Evolutionary conservation across 1,140 invertebrate genomes (phyloP), one percentile per base, ranked within the genome.

Genomic region (Drosophila pectinifera): DNA sequence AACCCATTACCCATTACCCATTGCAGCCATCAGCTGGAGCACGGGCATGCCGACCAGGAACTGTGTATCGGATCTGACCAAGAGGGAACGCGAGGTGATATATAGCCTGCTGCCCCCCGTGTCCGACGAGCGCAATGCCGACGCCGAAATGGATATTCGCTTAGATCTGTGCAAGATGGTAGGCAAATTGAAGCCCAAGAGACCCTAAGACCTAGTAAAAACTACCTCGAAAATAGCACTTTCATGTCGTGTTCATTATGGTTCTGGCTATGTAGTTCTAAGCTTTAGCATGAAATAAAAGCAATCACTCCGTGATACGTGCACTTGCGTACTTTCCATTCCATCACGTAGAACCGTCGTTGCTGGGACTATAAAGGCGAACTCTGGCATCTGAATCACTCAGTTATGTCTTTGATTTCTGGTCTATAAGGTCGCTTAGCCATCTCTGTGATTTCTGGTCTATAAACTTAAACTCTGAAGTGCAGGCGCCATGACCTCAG

Each of bases 141-240:
- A 88, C 26, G 84, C 84, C 4, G 84, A 88, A 62, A 0, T 58
- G 54, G 84, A 89, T 41, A 65, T n/a, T 65, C 84, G 72, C 38
- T 78, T 55, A 20, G 58, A 76, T 2, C 6, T 54, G 31, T 68
- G 36, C 41, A 59, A 67, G n/a, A n/a, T n/a, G n/a, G n/a, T n/a
- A n/a, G n/a, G n/a, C n/a, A n/a, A n/a, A n/a, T n/a, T n/a, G n/a
- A n/a, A n/a, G n/a, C n/a, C n/a, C n/a, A n/a, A n/a, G n/a, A n/a
- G n/a, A 26, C 8, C 45, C 22, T 5, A 46, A 26, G 14, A 46
- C 13, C 49, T 51, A 51, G 28, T 20, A 8, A 14, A 34, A 34
- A 28, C 5, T 26, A 5, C 26, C 34, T 34, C 18, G 5, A 10
- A 48, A 18, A 14, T 20, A n/a, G 3, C 28, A 36, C 16, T 54